These are phyloP conservation scores for Napeogenes inachia DNA, from an alignment of 2,888 invertebrate species.

Conservation along the genomic window DNA sequence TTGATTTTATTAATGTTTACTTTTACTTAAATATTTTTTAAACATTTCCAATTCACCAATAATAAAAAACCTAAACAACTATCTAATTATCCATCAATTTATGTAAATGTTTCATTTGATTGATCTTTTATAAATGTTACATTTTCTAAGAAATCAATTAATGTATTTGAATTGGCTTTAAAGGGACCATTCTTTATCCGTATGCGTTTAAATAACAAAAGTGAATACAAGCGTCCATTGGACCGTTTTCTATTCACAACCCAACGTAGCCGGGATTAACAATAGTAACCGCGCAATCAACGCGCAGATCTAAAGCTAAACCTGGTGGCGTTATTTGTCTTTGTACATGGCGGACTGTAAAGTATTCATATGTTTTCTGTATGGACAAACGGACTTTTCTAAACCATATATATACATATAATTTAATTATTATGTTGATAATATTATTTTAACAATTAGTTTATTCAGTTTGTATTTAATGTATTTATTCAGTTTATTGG, in stretches of 20 bases:
- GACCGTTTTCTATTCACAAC: conserved; percentile 20
- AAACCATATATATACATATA: too few relatives aligned
- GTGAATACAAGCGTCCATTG: conserved; percentile 6
- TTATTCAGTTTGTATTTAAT: too few relatives aligned
- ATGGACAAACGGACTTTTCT: conserved; percentile 7
- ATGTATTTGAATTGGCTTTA: neutral
- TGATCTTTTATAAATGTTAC: neutral
- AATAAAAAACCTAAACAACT: too few relatives aligned
- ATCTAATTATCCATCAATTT: too few relatives aligned
- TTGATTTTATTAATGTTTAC: too few relatives aligned
- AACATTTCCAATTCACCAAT: too few relatives aligned
- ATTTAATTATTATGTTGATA: too few relatives aligned
- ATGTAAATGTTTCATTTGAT: too few relatives aligned
- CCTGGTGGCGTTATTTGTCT: conserved; percentile 27
- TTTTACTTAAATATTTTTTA: too few relatives aligned
- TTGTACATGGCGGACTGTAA: conserved; percentile 25
- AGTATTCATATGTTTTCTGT: conserved; percentile 6
- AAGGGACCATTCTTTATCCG: neutral
- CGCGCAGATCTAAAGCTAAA: conserved; percentile 24
- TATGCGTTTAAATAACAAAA: conserved; percentile 6
- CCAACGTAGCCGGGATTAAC: conserved; percentile 25
- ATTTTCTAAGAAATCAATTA: neutral
- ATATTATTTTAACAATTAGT: too few relatives aligned
- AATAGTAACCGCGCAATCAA: conserved; percentile 29
- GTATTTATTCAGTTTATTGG: too few relatives aligned